A percentile compares a stretch with the other conserved stretches of the same genome.
phyloP scores from a whole-genome alignment of 2,888 invertebrate species.

The Cephus spinipes region DNA sequence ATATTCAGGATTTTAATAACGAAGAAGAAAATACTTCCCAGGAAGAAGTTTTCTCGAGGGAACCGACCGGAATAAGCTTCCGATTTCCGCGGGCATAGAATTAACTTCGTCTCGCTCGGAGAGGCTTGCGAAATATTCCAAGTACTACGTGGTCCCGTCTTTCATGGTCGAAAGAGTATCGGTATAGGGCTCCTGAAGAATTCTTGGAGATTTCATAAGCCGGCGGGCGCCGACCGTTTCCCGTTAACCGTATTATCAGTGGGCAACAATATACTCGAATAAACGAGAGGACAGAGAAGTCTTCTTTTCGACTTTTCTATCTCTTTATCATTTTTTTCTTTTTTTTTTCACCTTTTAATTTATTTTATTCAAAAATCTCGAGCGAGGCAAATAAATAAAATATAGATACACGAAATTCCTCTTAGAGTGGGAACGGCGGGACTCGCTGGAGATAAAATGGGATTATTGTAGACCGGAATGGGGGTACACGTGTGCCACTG shows the following conservation, averaged over 20 bases:
- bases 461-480: neutral
- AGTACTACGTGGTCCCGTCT: neutral
- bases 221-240: neutral
- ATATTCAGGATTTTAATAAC: neutral
- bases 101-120: neutral
- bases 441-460: neutral
- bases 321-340: neutral
- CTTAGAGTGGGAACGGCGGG: neutral
- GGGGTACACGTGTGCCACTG: neutral
- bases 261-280: neutral
- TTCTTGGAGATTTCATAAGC: neutral
- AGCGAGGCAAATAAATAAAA: conserved; percentile 1
- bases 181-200: neutral
- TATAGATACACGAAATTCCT: conserved; percentile 20
- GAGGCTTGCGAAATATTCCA: neutral
- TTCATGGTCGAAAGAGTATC: neutral
- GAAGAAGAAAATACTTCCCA: neutral
- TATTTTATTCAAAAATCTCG: neutral
- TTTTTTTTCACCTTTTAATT: neutral
- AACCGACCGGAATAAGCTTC: neutral
- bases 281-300: neutral
- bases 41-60: neutral
- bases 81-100: neutral
- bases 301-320: neutral
- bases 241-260: neutral